Evolutionary conservation across 30 jellyfish, hydroid and myxozoan genomes (phyloP).

Genomic region (Aurelia sp.): DNA sequence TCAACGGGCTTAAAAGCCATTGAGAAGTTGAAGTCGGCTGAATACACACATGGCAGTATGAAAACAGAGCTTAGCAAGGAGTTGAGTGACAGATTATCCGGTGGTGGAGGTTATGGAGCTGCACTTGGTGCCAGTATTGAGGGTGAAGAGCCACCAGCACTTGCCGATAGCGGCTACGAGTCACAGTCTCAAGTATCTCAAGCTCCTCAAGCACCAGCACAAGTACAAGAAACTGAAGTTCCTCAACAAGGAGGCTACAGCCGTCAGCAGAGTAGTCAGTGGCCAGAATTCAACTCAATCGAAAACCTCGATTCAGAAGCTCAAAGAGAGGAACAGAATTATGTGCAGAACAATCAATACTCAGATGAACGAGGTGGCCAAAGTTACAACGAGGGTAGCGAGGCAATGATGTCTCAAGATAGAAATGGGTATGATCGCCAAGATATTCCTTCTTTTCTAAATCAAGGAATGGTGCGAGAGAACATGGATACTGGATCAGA

Average conservation of each 20-base stretch:
- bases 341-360: slow-evolving; percentile 19
- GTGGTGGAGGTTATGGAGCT: slow-evolving; percentile 43
- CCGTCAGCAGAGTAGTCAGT: slow-evolving; percentile 32
- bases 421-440: slow-evolving; percentile 69
- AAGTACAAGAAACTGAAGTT: neutral
- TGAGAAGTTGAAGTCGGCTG: slow-evolving; percentile 72
- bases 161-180: slow-evolving; percentile 24
- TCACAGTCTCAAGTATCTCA: slow-evolving; percentile 7
- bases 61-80: slow-evolving; percentile 75
- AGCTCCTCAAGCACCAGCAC: slow-evolving; percentile 16
- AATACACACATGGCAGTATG: slow-evolving; percentile 59
- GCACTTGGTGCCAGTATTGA: slow-evolving; percentile 39
- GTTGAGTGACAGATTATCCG: slow-evolving; percentile 54
- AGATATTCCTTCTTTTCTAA: slow-evolving; percentile 55
- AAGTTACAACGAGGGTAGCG: slow-evolving; percentile 31
- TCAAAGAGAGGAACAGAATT: slow-evolving; percentile 68
- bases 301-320: slow-evolving; percentile 70
- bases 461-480: slow-evolving; percentile 38
- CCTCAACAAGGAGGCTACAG: slow-evolving; percentile 14
- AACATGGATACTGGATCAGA: slow-evolving; percentile 27
- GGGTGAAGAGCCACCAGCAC: slow-evolving; percentile 35
- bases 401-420: slow-evolving; percentile 47
- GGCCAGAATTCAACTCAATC: slow-evolving; percentile 50
- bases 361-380: slow-evolving; percentile 29
- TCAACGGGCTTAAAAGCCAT: slow-evolving; percentile 68